A percentile compares a stretch with the other conserved stretches of the same genome.
phyloP scores from a whole-genome alignment of 2,113 vertebrate species.

The Petroica traversi region DNA sequence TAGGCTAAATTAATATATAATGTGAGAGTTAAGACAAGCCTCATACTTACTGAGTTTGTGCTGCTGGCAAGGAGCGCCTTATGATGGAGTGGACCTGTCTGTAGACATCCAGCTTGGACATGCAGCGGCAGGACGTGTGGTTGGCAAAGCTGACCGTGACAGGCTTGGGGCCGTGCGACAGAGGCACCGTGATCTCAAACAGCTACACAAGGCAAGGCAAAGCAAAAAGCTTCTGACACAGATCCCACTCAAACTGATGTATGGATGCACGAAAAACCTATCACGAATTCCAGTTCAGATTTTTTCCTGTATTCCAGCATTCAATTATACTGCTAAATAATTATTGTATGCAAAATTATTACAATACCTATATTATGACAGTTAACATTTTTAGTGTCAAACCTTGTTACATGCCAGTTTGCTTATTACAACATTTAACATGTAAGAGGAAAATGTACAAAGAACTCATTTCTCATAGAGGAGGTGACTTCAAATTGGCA shows the following conservation, averaged over 20 bases:
- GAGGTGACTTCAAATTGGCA: background rate
- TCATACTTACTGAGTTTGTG: slow-evolving; percentile 84
- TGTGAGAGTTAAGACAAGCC: background rate
- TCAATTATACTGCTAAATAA: background rate
- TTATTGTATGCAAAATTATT: background rate
- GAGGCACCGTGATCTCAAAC: slow-evolving; percentile 94
- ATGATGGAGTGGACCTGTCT: slow-evolving; percentile 97
- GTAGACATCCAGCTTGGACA: slow-evolving; percentile 94
- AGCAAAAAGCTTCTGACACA: background rate
- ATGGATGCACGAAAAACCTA: background rate
- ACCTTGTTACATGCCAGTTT: background rate
- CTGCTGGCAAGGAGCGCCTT: slow-evolving; percentile 84
- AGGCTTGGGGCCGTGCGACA: slow-evolving; percentile 90
- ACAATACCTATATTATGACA: background rate
- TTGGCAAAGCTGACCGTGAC: slow-evolving; percentile 96
- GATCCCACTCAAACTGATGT: background rate
- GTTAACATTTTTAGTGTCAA: background rate
- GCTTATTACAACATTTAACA: background rate
- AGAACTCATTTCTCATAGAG: background rate
- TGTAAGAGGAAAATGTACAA: background rate
- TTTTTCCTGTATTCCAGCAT: background rate
- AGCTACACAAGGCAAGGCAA: slow-evolving; percentile 73
- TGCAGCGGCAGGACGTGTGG: slow-evolving; percentile 93
- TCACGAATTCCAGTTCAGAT: background rate
- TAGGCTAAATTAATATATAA: too few relatives aligned